Conservation (phyloP, 2,888 invertebrate genomes). For the Nomada ferruginata region DNA sequence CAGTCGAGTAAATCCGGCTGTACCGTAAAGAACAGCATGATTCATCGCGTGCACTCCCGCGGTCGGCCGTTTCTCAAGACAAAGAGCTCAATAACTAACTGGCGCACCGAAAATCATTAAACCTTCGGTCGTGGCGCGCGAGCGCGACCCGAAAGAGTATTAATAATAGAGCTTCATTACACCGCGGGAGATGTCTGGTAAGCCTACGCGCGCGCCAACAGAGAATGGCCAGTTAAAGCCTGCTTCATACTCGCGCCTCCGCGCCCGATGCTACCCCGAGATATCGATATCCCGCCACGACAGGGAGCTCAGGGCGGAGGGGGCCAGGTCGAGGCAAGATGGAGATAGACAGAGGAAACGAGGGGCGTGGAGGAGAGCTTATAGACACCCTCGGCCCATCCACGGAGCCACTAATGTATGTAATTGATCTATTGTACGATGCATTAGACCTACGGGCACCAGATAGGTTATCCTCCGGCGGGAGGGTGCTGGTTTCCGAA, state of each 20-base stretch:
- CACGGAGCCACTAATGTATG: slow-evolving; percentile 80
- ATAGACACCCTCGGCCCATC: slow-evolving; percentile 76
- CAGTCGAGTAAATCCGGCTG: not conserved
- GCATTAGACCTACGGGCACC: slow-evolving; percentile 79
- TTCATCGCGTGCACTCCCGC: slow-evolving; percentile 19
- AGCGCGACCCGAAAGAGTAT: slow-evolving; percentile 32
- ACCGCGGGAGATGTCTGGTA: slow-evolving; percentile 37
- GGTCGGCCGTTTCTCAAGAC: slow-evolving; percentile 32
- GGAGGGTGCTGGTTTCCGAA: slow-evolving; percentile 33
- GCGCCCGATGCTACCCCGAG: slow-evolving; percentile 59
- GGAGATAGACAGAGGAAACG: not conserved
- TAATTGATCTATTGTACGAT: slow-evolving; percentile 84
- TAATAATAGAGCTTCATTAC: slow-evolving; percentile 55
- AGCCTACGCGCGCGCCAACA: slow-evolving; percentile 29
- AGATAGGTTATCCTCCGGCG: slow-evolving; percentile 71
- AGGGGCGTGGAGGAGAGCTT: slow-evolving; percentile 61
- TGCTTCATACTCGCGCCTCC: slow-evolving; percentile 56
- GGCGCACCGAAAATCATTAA: slow-evolving; percentile 45
- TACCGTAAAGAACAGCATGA: slow-evolving; percentile 11
- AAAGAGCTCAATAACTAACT: slow-evolving; percentile 41
- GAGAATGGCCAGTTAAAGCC: slow-evolving; percentile 51
- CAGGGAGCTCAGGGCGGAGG: slow-evolving; percentile 21
- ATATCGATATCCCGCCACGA: slow-evolving; percentile 71
- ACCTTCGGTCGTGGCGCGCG: slow-evolving; percentile 24
- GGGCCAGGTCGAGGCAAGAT: slow-evolving; percentile 32